Percentiles rank a stretch among this genome's conserved stretches.
Conservation (phyloP, 2,888 invertebrate species). For the Leucoptera coffeella region DNA sequence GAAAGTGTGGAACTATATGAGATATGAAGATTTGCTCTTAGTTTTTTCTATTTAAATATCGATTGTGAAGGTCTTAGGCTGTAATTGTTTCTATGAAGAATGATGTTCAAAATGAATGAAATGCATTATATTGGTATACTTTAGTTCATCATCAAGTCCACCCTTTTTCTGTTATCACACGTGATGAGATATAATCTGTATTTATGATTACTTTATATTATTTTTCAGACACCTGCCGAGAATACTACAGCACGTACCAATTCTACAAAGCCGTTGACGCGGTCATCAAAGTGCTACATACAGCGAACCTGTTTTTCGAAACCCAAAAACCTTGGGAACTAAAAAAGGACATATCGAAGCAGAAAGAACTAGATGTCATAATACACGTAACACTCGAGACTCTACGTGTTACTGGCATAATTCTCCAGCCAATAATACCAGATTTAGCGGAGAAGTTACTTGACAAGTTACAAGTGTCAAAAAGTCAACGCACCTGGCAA, state of each 20-base stretch:
- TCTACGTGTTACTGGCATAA: conserved; percentile 63
- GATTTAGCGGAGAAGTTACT: conserved; percentile 61
- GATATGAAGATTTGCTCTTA: no score
- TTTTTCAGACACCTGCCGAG: conserved; percentile 53
- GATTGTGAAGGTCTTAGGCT: no score
- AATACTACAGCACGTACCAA: conserved; percentile 67
- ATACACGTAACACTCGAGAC: conserved; percentile 82
- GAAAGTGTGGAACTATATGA: no score
- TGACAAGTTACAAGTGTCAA: conserved; percentile 55
- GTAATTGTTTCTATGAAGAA: no score
- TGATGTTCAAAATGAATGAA: no score
- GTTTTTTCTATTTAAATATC: no score
- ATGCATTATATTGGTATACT: no score
- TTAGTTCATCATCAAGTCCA: no score
- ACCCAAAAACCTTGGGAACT: conserved; percentile 85
- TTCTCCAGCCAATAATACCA: conserved; percentile 84
- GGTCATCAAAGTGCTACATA: conserved; percentile 66
- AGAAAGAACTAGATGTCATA: conserved; percentile 61
- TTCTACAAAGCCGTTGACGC: conserved; percentile 80
- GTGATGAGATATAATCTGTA: no score
- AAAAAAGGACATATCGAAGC: conserved; percentile 51
- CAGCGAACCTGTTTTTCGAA: conserved; percentile 84
- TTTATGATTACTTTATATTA: no score
- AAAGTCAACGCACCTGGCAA: conserved; percentile 22
- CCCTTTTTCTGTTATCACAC: no score